Evolutionary conservation across 1,140 invertebrate species (phyloP), one percentile per base, ranked within the genome.

Genomic region (Drosophila nannoptera): DNA sequence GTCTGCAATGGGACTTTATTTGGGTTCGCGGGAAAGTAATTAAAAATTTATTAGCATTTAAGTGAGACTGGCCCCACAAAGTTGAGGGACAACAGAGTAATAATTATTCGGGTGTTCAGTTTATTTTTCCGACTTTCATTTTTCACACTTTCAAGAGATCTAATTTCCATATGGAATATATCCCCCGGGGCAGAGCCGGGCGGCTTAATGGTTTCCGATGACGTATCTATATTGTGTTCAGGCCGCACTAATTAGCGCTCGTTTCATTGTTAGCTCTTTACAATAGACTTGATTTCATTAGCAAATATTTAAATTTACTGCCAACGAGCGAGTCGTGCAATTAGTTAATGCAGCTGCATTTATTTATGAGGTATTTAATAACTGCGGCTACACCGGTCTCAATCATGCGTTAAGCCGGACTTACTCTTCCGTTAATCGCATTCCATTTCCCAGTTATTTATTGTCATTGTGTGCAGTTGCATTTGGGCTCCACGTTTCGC

Each of bases 41-140:
- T 83, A 84, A 80, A 73, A 84, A 84, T 84, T 76, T 65, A 83
- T 83, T 76, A 78, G 73, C 80, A 73, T 76, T 69, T 68, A 70
- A 75, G 68, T 61, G 80, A 52, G 14, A 4, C 22, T 1, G 22
- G 3, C 22, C 22, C 22, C 22, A 22, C 3, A 1, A 22, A 22
- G 22, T 22, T 22, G 22, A 22, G 22, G 22, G 22, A 22, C 22
- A 22, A 22, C 22, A 22, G 3, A 22, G 1, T 22, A 22, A 2
- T 22, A 22, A 22, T 22, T 22, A 3, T 22, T 22, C 1, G 3
- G 1, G 22, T 22, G 22, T 22, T 1, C 3, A 3, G 22, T 3
- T 22, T 22, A 2, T 22, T n/a, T n/a, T n/a, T n/a, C n/a, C n/a
- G n/a, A 22, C 22, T 2, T 22, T 22, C 22, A 3, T 22, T 22